These are phyloP conservation scores for Dicyrtomina minuta DNA, from an alignment of 2,888 invertebrate genomes.

Conservation along the genomic window DNA sequence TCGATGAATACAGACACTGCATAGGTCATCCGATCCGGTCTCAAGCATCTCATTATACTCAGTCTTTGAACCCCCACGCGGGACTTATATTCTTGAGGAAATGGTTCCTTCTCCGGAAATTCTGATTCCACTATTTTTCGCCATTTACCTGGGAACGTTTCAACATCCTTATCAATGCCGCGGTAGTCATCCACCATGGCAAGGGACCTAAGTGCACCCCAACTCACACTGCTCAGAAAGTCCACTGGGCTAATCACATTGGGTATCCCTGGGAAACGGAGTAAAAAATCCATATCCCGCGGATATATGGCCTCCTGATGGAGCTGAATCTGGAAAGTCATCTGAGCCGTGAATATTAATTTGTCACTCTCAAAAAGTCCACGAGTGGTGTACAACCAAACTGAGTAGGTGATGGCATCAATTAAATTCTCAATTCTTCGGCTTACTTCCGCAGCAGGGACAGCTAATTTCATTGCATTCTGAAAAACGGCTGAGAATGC, in stretches of 20 bases:
- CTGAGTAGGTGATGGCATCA: slow-evolving; percentile 90
- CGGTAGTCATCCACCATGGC: slow-evolving; percentile 88
- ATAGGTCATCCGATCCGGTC: slow-evolving; percentile 96
- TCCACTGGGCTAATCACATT: slow-evolving; percentile 93
- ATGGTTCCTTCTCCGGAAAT: slow-evolving; percentile 91
- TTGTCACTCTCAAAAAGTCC: slow-evolving; percentile 96
- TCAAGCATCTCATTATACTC: slow-evolving; percentile 91
- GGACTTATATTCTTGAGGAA: slow-evolving; percentile 98
- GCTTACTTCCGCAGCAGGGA: slow-evolving; percentile 75
- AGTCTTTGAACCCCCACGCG: slow-evolving; percentile 87
- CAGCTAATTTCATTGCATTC: slow-evolving; percentile 88
- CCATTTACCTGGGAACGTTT: slow-evolving; percentile 97
- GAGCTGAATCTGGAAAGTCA: slow-evolving; percentile 89
- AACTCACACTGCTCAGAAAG: slow-evolving; percentile 85
- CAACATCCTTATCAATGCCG: slow-evolving; percentile 93
- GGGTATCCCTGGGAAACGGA: slow-evolving; percentile 87
- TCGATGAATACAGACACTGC: slow-evolving; percentile 91
- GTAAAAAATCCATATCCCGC: slow-evolving; percentile 84
- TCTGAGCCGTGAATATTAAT: slow-evolving; percentile 91
- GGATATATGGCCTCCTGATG: slow-evolving; percentile 83
- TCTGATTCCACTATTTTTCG: slow-evolving; percentile 95
- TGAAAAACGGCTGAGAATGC: slow-evolving; percentile 58
- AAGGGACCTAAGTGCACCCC: slow-evolving; percentile 93
- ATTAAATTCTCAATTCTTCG: slow-evolving; percentile 83
- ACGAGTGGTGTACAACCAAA: slow-evolving; percentile 90